Conservation (phyloP, 1,140 invertebrate genomes). For the Platyscapa corneri region DNA sequence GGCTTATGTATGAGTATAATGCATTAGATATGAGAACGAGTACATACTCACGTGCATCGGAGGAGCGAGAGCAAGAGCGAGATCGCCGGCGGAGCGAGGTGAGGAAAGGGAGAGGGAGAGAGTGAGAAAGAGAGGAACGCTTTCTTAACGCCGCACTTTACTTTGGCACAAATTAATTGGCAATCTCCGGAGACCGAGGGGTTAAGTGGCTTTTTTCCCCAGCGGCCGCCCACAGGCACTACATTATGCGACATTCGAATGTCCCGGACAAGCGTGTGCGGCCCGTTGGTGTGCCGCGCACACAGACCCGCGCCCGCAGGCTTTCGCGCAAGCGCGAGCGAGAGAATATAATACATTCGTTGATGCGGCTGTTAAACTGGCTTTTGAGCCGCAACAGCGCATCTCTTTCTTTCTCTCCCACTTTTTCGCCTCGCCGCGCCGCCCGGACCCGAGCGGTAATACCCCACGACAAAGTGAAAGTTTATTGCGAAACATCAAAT, state of each 20-base stretch:
- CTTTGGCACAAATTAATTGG: constrained; percentile 70
- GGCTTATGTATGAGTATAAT: constrained; percentile 46
- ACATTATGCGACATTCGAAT: constrained; percentile 63
- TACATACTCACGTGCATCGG: constrained; percentile 29
- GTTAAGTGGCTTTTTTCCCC: constrained; percentile 64
- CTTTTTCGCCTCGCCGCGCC: background rate
- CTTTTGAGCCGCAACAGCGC: constrained; percentile 39
- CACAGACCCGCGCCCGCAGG: background rate
- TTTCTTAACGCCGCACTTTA: constrained; percentile 66
- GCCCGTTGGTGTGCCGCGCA: background rate
- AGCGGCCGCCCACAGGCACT: constrained; percentile 56
- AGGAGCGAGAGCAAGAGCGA: background rate
- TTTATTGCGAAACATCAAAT: constrained; percentile 37
- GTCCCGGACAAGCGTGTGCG: constrained; percentile 32
- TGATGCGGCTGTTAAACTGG: constrained; percentile 56
- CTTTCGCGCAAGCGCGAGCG: background rate
- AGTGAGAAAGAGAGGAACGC: constrained; percentile 19
- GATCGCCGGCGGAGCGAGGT: background rate
- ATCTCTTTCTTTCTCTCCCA: constrained; percentile 3
- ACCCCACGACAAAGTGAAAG: constrained; percentile 31
- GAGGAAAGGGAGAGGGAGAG: background rate
- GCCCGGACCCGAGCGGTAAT: background rate
- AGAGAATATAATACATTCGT: constrained; percentile 50
- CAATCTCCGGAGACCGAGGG: constrained; percentile 64
- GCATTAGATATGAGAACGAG: constrained; percentile 43